Percentiles rank a stretch among this genome's conserved stretches.
Evolutionary conservation across 2,797 vertebrate species (phyloP).

Genomic region (Trachops cirrhosus): DNA sequence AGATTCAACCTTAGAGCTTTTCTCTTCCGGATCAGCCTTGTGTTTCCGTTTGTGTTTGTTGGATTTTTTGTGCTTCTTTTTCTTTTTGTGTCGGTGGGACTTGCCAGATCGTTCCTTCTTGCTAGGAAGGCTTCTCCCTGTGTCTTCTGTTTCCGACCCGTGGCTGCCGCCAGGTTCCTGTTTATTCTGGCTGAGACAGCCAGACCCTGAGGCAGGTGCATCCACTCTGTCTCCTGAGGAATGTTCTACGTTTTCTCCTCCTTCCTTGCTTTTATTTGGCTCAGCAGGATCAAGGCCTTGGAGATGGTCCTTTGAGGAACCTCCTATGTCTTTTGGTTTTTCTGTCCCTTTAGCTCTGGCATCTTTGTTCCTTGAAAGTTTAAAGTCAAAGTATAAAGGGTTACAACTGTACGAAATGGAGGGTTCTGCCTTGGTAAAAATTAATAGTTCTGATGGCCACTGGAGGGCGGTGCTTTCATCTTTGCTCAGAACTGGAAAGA

Average conservation of each 20-base stretch:
- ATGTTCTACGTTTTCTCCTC: background rate
- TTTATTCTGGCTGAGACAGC: conserved; percentile 75
- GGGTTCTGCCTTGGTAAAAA: conserved; percentile 94
- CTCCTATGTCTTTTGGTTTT: conserved; percentile 76
- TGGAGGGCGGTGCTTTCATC: conserved; percentile 97
- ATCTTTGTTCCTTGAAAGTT: conserved; percentile 94
- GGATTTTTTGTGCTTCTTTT: conserved; percentile 99
- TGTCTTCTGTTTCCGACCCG: conserved; percentile 79
- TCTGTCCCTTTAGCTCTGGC: conserved; percentile 82
- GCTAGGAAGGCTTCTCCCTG: conserved; percentile 69
- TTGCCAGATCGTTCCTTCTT: conserved; percentile 82
- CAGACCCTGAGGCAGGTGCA: conserved; percentile 67
- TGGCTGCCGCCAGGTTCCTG: conserved; percentile 65
- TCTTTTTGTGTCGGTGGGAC: conserved; percentile 93
- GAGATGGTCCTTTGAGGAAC: conserved; percentile 70
- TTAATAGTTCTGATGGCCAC: conserved; percentile 99
- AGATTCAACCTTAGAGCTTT: conserved; percentile 83
- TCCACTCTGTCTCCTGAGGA: conserved; percentile 78
- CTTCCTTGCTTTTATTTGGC: conserved; percentile 70
- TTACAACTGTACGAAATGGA: conserved; percentile 98
- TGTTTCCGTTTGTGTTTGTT: conserved; percentile 89
- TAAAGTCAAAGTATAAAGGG: conserved; percentile 98
- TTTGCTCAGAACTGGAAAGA: conserved; percentile 96
- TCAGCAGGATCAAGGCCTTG: conserved; percentile 66
- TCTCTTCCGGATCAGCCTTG: conserved; percentile 89